Percentiles rank a stretch among this genome's conserved stretches.
Conservation (phyloP, 1,140 invertebrate genomes). For the Cherax destructor region DNA sequence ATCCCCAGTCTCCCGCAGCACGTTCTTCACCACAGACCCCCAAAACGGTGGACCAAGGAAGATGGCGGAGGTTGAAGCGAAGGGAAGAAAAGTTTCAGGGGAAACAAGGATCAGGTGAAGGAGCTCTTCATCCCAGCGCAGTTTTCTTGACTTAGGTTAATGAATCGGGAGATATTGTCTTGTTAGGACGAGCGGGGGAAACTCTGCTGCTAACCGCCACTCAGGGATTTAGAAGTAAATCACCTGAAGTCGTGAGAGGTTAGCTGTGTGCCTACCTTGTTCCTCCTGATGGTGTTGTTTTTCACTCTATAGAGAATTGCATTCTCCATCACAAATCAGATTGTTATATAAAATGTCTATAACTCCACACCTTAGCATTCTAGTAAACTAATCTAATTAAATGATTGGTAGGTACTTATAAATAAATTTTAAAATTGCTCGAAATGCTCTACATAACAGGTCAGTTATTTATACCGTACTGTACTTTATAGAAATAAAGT, state of each 20-base stretch:
- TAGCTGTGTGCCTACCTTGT: no score
- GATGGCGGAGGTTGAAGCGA: neutral
- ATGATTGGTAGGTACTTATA: no score
- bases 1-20: neutral
- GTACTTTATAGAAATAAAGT: no score
- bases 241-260: neutral
- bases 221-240: neutral
- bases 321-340: no score
- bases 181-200: neutral
- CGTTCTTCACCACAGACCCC: neutral
- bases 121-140: conserved; percentile 4
- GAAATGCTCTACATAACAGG: no score
- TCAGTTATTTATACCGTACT: no score
- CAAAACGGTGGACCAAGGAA: neutral
- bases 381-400: no score
- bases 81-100: neutral
- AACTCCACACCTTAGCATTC: no score
- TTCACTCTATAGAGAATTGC: no score
- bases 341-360: no score
- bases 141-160: conserved; percentile 27
- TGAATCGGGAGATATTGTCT: conserved; percentile 23
- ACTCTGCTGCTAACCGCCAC: neutral
- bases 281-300: no score
- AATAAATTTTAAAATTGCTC: no score
- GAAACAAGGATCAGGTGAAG: conserved; percentile 24